These are phyloP conservation scores for Parnassius glacialis DNA, from an alignment of 2,888 invertebrate genomes.

Conservation along the genomic window DNA sequence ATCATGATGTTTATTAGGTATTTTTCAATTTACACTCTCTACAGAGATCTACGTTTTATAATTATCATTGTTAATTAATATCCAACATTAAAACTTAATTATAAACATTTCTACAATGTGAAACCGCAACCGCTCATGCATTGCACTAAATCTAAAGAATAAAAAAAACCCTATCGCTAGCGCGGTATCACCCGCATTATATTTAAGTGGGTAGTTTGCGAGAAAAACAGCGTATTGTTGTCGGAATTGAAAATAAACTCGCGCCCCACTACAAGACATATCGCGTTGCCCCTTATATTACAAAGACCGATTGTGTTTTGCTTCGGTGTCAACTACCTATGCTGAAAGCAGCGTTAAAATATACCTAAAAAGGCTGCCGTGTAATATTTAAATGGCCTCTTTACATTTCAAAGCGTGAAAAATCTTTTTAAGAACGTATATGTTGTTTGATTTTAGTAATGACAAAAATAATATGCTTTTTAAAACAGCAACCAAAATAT, in stretches of 20 bases:
- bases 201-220: conserved; percentile 77
- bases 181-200: conserved; percentile 70
- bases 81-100: neutral
- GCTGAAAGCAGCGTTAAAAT: neutral
- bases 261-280: conserved; percentile 38
- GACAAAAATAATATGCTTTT: no score
- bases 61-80: no score
- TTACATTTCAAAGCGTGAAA: no score
- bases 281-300: conserved; percentile 41
- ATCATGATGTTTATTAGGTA: no score
- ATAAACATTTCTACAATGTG: conserved; percentile 4
- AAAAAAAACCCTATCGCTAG: conserved; percentile 57
- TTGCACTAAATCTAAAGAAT: conserved; percentile 40
- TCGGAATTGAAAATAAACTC: conserved; percentile 76
- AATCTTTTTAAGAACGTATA: no score
- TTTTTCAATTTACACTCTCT: no score
- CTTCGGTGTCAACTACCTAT: conserved; percentile 28
- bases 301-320: conserved; percentile 38
- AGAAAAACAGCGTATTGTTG: conserved; percentile 75
- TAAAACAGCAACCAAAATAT: no score
- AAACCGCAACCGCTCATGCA: conserved; percentile 33
- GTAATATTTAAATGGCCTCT: no score
- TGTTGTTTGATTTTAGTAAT: no score
- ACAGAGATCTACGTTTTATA: no score
- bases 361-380: no score